phyloP scores from a whole-genome alignment of 2,888 invertebrate genomes.

The Macrosoma leucophasiata region DNA sequence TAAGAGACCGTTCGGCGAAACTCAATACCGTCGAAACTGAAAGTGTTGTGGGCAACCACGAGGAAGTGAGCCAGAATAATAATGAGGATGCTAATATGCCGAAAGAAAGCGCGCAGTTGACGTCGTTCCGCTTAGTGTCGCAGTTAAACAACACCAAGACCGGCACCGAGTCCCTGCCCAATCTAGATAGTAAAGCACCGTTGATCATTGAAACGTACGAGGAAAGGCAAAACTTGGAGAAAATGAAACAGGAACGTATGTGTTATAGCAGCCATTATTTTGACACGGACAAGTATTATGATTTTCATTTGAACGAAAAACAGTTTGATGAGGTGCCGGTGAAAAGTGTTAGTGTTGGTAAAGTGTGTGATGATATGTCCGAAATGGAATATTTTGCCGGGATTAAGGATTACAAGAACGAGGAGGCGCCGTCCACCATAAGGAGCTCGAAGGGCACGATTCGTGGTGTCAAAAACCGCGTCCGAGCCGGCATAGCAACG shows the following conservation, averaged over 20 bases:
- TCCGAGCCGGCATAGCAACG: slow-evolving; percentile 95
- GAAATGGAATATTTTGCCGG: slow-evolving; percentile 87
- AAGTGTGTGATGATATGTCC: slow-evolving; percentile 54
- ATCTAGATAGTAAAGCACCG: slow-evolving; percentile 51
- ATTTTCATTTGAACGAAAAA: slow-evolving; percentile 88
- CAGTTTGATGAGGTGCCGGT: slow-evolving; percentile 64
- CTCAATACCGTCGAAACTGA: slow-evolving; percentile 63
- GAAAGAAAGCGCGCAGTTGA: slow-evolving; percentile 68
- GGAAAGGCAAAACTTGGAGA: slow-evolving; percentile 74
- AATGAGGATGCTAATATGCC: slow-evolving; percentile 64
- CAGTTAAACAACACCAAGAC: slow-evolving; percentile 58
- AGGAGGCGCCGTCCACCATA: slow-evolving; percentile 84
- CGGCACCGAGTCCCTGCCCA: slow-evolving; percentile 45
- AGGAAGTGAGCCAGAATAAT: slow-evolving; percentile 61
- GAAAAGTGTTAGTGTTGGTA: slow-evolving; percentile 64
- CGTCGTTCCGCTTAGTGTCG: slow-evolving; percentile 71
- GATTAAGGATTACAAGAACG: slow-evolving; percentile 81
- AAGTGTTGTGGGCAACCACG: slow-evolving; percentile 51
- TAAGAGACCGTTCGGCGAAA: slow-evolving; percentile 79
- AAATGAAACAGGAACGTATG: slow-evolving; percentile 58
- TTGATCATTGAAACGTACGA: slow-evolving; percentile 81
- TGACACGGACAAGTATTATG: slow-evolving; percentile 87
- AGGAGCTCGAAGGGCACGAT: slow-evolving; percentile 94
- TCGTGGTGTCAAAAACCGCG: slow-evolving; percentile 94
- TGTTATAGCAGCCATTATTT: slow-evolving; percentile 76